These are phyloP conservation scores for Callospermophilus lateralis DNA, from an alignment of 2,113 vertebrate genomes.

Conservation along the genomic window DNA sequence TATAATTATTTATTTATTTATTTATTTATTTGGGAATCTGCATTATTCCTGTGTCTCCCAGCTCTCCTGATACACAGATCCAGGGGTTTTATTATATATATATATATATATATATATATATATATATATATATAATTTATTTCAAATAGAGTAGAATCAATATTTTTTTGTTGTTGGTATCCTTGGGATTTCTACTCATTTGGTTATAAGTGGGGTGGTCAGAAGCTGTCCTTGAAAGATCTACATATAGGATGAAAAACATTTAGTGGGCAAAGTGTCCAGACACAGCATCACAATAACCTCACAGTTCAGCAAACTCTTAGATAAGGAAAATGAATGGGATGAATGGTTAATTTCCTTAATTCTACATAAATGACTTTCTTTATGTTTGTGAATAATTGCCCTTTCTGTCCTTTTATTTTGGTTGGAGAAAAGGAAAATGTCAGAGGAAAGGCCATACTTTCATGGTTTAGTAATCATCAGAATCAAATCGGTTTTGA, in stretches of 20 bases:
- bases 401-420: conserved; percentile 12
- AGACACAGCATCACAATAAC: neutral
- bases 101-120: too few species aligned
- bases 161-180: neutral
- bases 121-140: too few species aligned
- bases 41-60: conserved; percentile 96
- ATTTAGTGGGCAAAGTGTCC: neutral
- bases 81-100: conserved; percentile 95
- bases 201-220: neutral
- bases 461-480: conserved; percentile 28
- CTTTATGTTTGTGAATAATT: neutral
- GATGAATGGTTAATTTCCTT: neutral
- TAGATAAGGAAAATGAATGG: neutral
- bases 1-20: too few species aligned
- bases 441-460: neutral
- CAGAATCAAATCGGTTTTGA: conserved; percentile 18
- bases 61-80: conserved; percentile 97
- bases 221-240: neutral
- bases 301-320: neutral
- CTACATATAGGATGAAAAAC: neutral
- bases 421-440: conserved; percentile 56
- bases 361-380: neutral
- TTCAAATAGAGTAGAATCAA: too few species aligned
- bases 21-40: conserved; percentile 97
- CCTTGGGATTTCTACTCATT: conserved; percentile 2